Evolutionary conservation across 64 coral and sea anemone species (phyloP), one percentile per base, ranked within the genome.

Genomic region (Astreopora myriophthalma): DNA sequence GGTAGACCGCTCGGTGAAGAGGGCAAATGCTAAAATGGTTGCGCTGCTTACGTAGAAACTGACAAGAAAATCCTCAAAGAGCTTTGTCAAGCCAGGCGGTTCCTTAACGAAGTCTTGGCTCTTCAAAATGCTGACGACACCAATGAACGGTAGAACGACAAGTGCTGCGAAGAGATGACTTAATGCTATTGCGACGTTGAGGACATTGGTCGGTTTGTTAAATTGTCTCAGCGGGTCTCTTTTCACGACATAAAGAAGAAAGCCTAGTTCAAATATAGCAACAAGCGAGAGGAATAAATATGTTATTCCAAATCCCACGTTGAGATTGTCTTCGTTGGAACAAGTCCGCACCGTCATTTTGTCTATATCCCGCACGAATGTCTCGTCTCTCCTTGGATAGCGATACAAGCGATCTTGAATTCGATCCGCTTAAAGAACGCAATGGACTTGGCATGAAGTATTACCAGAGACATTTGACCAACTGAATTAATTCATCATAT

Each of bases 151-250:
- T 0, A 80, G 51, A 34, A 80, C 77, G 60, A 80, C 1, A 34
- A 80, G 5, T 0, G 48, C 48, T 14, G 77, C 10, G 51, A 62
- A 34, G 22, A 80, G 16, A 60, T 80, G 29, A 14, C 22, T 60
- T 60, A 34, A 8, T 12, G 13, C 77, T 3, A 60, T 12, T 5
- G 29, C 31, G 34, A 34, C 20, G 51, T 80, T 80, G 24, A 80
- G 9, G 1, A 80, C 28, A 25, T 32, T 80, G 7, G 77, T 36
- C 1, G 77, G 77, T 80, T 61, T 80, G 77, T 35, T 80, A 33
- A 80, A 80, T 19, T 34, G 51, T 61, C 52, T 55, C 16, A 61
- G 77, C 28, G 77, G 77, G 32, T 80, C 77, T 19, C 77, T 52
- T 8, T n/a, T 80, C 17, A 35, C 77, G 29, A 80, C 11, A 32